Evolutionary conservation across 1,140 invertebrate genomes (phyloP).

Genomic region (Trichoplusia ni): DNA sequence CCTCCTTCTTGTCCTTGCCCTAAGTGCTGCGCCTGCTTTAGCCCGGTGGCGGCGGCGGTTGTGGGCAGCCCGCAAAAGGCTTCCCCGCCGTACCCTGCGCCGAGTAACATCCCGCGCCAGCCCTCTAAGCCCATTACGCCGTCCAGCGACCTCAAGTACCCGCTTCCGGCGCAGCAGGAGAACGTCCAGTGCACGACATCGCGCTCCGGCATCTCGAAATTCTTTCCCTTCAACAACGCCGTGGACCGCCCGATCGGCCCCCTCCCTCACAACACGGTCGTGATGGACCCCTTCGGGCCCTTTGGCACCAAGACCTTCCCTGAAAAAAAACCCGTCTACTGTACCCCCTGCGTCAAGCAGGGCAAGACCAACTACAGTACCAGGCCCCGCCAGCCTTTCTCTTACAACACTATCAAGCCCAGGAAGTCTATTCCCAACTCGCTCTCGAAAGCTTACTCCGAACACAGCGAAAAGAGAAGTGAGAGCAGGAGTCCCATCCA

Average conservation of each 20-base stretch:
- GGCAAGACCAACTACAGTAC: neutral
- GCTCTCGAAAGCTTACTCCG: neutral
- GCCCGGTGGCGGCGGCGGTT: neutral
- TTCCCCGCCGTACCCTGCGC: constrained; percentile 19
- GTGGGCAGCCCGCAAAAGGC: neutral
- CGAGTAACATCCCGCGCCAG: constrained; percentile 42
- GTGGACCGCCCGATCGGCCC: neutral
- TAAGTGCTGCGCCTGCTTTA: constrained; percentile 32
- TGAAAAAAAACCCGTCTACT: neutral
- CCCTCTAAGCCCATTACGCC: neutral
- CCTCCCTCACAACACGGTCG: neutral
- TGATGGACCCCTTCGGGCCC: constrained; percentile 5
- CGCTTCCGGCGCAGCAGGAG: constrained; percentile 72
- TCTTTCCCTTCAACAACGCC: constrained; percentile 37
- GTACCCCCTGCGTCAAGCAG: neutral
- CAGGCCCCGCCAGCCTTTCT: neutral
- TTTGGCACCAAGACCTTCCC: neutral
- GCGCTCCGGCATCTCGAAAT: constrained; percentile 38
- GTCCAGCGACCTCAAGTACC: neutral
- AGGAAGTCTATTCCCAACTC: neutral
- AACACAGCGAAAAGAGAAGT: neutral
- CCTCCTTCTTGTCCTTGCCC: constrained; percentile 17
- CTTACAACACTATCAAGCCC: neutral
- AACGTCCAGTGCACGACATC: constrained; percentile 5
- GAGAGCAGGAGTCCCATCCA: constrained; percentile 29